phyloP scores from a whole-genome alignment of 2,888 invertebrate genomes.

The Rhingia campestris region DNA sequence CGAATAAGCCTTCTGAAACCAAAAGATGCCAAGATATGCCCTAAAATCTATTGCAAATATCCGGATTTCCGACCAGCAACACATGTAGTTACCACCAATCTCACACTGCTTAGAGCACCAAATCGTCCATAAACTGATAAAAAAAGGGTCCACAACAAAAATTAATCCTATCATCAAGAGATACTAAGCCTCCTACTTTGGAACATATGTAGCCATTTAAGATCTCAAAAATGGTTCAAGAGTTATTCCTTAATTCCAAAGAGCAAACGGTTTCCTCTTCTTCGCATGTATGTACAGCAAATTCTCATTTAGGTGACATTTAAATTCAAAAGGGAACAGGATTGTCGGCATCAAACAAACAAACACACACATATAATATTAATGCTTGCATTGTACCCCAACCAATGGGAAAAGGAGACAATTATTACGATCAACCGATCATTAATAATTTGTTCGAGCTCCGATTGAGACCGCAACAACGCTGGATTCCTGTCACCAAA shows the following conservation, averaged over 20 bases:
- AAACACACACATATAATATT: constrained; percentile 35
- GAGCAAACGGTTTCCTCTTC: constrained; percentile 25
- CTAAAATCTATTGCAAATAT: background rate
- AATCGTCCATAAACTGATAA: background rate
- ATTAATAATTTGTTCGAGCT: constrained; percentile 74
- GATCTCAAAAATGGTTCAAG: background rate
- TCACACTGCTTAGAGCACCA: background rate
- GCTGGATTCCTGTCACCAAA: constrained; percentile 73
- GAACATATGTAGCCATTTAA: constrained; percentile 27
- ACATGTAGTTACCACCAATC: background rate
- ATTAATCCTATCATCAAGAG: constrained; percentile 50
- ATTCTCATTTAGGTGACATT: constrained; percentile 66
- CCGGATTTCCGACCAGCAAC: background rate
- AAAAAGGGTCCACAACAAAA: constrained; percentile 6
- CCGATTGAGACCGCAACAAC: constrained; percentile 75
- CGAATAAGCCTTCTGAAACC: background rate
- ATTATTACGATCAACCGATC: constrained; percentile 74
- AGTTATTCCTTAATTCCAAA: constrained; percentile 38
- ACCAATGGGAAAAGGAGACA: constrained; percentile 71
- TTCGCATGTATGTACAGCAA: constrained; percentile 19
- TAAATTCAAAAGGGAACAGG: constrained; percentile 53
- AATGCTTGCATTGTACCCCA: constrained; percentile 64
- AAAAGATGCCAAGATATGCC: background rate
- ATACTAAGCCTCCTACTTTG: constrained; percentile 19
- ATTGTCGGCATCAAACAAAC: constrained; percentile 65